phyloP scores from a whole-genome alignment of 2,113 vertebrate genomes.

The Callopanchax toddi region DNA sequence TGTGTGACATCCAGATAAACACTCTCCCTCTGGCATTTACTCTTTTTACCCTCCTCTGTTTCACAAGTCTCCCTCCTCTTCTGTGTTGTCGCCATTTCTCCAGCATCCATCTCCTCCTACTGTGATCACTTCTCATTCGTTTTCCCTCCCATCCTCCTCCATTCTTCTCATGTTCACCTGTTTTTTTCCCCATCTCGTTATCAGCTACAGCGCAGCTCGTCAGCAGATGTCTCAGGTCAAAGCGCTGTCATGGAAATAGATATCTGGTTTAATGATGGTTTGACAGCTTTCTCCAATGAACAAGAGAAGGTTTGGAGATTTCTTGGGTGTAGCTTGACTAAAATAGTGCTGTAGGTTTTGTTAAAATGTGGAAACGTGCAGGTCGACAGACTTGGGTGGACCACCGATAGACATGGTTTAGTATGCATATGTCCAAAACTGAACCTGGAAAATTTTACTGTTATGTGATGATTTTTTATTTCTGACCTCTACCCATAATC shows the following conservation, averaged over 20 bases:
- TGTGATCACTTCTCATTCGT: conserved; percentile 5
- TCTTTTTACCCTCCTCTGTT: conserved; percentile 22
- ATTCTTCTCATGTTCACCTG: not conserved
- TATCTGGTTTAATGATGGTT: conserved; percentile 3
- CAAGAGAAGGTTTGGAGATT: conserved; percentile 15
- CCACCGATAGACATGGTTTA: conserved; percentile 33
- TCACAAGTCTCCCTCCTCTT: conserved; percentile 10
- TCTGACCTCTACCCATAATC: conserved; percentile 5
- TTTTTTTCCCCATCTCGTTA: conserved; percentile 27
- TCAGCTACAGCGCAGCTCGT: not conserved
- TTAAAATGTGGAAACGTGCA: conserved; percentile 18
- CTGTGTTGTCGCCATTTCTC: conserved; percentile 24
- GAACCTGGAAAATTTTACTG: conserved; percentile 1
- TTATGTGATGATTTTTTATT: conserved; percentile 21
- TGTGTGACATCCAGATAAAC: conserved; percentile 56
- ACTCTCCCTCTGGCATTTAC: conserved; percentile 44
- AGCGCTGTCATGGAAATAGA: conserved; percentile 19
- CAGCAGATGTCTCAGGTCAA: conserved; percentile 31
- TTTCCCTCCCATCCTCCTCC: not conserved
- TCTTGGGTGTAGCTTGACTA: conserved; percentile 9
- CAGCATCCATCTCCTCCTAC: conserved; percentile 21
- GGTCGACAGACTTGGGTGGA: conserved; percentile 12
- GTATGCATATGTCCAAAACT: conserved; percentile 38
- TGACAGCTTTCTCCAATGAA: not conserved
- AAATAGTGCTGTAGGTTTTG: conserved; percentile 9